phyloP scores from a whole-genome alignment of 35 echinoderm and acorn worm species.

The Amphiura filiformis region DNA sequence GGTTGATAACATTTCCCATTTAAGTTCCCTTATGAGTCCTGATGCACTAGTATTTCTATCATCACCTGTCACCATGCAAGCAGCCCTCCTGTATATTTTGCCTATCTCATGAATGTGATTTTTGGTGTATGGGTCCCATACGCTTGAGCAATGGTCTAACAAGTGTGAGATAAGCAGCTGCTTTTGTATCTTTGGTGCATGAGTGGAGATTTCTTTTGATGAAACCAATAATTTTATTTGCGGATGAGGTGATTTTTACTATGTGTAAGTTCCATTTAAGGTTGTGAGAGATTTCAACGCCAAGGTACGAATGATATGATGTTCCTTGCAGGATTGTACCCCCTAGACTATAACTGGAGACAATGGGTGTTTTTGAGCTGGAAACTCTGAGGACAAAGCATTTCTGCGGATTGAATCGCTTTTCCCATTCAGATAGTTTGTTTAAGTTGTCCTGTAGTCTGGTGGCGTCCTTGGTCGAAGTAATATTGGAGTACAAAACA shows the following conservation, averaged over 20 bases:
- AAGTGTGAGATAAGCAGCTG: not conserved
- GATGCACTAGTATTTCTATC: not conserved
- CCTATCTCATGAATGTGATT: not conserved
- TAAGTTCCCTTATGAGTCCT: not conserved
- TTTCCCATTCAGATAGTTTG: conserved; percentile 25
- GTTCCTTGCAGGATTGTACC: not conserved
- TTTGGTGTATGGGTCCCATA: not conserved
- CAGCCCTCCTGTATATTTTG: not conserved
- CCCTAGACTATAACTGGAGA: not conserved
- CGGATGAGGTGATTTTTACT: not conserved
- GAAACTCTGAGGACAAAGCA: not conserved
- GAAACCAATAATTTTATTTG: not conserved
- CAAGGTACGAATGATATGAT: not conserved
- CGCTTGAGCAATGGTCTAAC: not conserved
- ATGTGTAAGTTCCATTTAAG: not conserved
- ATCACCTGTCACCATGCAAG: not conserved
- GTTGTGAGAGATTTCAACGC: not conserved
- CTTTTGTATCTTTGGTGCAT: not conserved
- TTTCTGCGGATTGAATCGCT: conserved; percentile 17
- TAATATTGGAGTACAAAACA: conserved; percentile 23
- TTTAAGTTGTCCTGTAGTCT: conserved; percentile 51
- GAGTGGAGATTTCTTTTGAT: not conserved
- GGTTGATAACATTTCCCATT: too few relatives aligned
- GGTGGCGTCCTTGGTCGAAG: not conserved
- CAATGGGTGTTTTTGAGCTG: not conserved